These are phyloP conservation scores for Seriola dumerili DNA, from an alignment of 2,113 vertebrate genomes.

Conservation along the genomic window DNA sequence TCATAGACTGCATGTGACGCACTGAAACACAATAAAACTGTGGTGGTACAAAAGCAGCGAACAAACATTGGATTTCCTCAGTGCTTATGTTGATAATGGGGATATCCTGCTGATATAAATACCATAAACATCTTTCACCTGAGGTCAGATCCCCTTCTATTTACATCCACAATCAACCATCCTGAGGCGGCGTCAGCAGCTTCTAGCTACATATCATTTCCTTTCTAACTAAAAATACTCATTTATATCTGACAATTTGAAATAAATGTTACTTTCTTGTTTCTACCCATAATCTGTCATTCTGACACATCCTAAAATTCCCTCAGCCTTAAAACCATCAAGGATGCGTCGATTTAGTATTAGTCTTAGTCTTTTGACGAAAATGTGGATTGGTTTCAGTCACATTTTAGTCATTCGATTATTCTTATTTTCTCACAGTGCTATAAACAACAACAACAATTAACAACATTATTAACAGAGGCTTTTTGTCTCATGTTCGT, in stretches of 20 bases:
- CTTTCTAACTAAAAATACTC: slow-evolving; percentile 4
- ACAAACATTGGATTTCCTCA: slow-evolving; percentile 80
- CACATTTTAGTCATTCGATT: background rate
- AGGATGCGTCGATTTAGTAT: background rate
- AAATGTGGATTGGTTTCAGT: background rate
- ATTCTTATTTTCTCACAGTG: no score
- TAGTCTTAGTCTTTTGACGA: background rate
- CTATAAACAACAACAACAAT: background rate
- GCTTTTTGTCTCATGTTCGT: background rate
- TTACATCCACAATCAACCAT: slow-evolving; percentile 11
- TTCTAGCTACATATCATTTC: slow-evolving; percentile 1
- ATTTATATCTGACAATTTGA: background rate
- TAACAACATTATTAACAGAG: background rate
- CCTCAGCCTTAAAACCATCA: background rate
- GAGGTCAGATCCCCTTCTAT: slow-evolving; percentile 42
- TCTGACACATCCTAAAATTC: background rate
- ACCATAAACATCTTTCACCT: slow-evolving; percentile 20
- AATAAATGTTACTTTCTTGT: background rate
- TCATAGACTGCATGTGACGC: slow-evolving; percentile 73
- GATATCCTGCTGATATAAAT: slow-evolving; percentile 81
- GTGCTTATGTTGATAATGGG: slow-evolving; percentile 74
- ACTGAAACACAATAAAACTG: slow-evolving; percentile 75
- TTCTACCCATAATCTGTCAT: background rate
- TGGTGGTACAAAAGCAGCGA: slow-evolving; percentile 45
- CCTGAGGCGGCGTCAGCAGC: slow-evolving; percentile 8